Evolutionary conservation across 1,140 invertebrate species (phyloP), one percentile per base, ranked within the genome.

Genomic region (Drosophila guanche): DNA sequence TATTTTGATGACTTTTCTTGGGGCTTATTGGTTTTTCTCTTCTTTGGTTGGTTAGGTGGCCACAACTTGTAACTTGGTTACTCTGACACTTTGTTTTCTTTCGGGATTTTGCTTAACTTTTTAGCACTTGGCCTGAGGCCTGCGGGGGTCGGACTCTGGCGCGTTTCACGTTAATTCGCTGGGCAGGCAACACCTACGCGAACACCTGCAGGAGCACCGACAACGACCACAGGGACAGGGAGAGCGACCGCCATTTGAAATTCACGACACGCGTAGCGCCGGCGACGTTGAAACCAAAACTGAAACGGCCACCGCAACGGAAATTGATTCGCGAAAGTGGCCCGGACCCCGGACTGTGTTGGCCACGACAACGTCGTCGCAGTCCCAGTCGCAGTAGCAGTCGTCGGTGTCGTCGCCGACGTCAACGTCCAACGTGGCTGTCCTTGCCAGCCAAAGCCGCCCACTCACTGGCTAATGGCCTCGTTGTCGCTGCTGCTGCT

Each of bases 261-360:
- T 79, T 88, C 83, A 63, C 83, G 84, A 88, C 83, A 88, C 83
- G 83, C 83, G 79, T 78, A 68, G 63, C 79, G 83, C 75, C 62
- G 52, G 71, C 83, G 67, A 88, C 83, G 83, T 78, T 88, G 78
- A 88, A 88, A 88, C 66, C 75, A 88, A 88, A 88, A 88, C 83
- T 88, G 83, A 86, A 86, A 78, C 77, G 77, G 84, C 83, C 74
- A 88, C 83, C 78, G 84, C 83, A 88, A 83, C 83, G 84, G 83
- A 88, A 88, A 88, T 88, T 88, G 83, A 88, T 88, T 88, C 84
- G 83, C 81, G 62, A 85, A 85, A 73, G 80, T 85, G 80, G 59
- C 78, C 73, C 61, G 58, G 50, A 46, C 62, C 45, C 68, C 58
- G 66, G 29, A 33, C 29, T 8, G 29, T 33, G 29, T 33, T 52